Percentiles rank a stretch among this genome's conserved stretches.
Evolutionary conservation across 2,113 vertebrate genomes (phyloP).

Genomic region (Macrotus californicus): DNA sequence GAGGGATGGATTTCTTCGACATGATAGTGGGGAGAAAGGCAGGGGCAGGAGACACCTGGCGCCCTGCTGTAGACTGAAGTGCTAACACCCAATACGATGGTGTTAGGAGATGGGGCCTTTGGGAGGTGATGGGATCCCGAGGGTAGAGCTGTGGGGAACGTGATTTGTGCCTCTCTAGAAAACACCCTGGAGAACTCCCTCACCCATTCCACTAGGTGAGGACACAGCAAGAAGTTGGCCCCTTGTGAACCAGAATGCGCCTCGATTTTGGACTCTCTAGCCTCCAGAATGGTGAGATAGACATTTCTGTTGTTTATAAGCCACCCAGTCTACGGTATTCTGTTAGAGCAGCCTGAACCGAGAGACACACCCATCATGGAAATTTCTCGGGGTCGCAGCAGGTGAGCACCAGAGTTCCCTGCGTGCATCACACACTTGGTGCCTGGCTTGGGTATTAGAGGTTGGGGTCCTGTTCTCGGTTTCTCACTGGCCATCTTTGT

Average conservation of each 20-base stretch:
- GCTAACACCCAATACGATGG: not conserved
- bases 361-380: not conserved
- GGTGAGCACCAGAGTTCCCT: fast-evolving
- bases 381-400: fast-evolving
- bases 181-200: not conserved
- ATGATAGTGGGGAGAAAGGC: not conserved
- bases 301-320: no score
- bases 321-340: not conserved
- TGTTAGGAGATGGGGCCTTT: not conserved
- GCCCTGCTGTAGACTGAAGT: not conserved
- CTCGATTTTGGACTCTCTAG: not conserved
- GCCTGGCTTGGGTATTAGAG: not conserved
- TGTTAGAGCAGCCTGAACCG: not conserved
- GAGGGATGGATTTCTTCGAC: not conserved
- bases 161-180: not conserved
- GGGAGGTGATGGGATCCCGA: not conserved
- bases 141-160: not conserved
- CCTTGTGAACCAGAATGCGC: not conserved
- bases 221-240: not conserved
- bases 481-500: not conserved
- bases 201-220: fast-evolving
- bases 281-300: not conserved
- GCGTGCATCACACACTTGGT: fast-evolving
- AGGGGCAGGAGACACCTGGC: not conserved
- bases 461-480: not conserved